phyloP scores from a whole-genome alignment of 2,888 invertebrate species.

The Itoplectis maculator region DNA sequence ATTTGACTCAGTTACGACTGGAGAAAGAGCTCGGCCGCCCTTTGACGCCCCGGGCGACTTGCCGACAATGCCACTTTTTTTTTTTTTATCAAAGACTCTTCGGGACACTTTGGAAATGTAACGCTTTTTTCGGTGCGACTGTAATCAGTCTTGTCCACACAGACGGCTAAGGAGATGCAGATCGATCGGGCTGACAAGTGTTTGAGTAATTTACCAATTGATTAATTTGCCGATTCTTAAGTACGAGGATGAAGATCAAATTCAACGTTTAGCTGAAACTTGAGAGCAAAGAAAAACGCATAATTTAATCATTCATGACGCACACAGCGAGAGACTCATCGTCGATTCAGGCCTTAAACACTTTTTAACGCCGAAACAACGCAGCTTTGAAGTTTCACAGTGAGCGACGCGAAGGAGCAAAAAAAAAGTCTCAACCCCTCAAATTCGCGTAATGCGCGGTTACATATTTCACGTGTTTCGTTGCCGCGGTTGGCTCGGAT shows the following conservation, averaged over 20 bases:
- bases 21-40: background rate
- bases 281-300: too few relatives aligned
- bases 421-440: background rate
- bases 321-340: too few relatives aligned
- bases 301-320: too few relatives aligned
- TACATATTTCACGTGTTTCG: conserved; percentile 14
- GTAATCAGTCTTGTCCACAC: background rate
- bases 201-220: too few relatives aligned
- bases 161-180: background rate
- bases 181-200: background rate
- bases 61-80: conserved; percentile 18
- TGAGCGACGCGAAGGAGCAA: background rate
- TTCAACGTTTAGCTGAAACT: too few relatives aligned
- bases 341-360: too few relatives aligned
- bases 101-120: background rate
- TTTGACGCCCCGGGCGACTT: conserved; percentile 5
- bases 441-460: background rate
- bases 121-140: background rate
- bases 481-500: background rate
- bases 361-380: too few relatives aligned
- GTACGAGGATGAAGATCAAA: too few relatives aligned
- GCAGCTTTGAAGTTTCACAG: background rate
- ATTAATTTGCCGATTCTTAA: too few relatives aligned
- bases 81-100: too few relatives aligned
- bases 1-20: background rate